Conservation (phyloP, 2,797 vertebrate species). For the Coendou prehensilis region DNA sequence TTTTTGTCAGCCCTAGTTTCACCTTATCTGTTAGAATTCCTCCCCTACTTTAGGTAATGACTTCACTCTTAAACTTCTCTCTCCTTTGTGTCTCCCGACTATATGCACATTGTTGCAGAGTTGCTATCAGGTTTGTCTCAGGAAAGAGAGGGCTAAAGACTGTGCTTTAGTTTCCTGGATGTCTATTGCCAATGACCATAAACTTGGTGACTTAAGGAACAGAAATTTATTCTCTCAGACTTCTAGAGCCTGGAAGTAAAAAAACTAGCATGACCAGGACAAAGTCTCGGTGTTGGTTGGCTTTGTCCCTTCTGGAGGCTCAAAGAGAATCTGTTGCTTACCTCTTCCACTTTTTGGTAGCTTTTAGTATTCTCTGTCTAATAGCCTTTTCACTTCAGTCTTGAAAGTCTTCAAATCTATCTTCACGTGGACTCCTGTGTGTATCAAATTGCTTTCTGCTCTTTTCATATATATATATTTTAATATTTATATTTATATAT, state of each 20-base stretch:
- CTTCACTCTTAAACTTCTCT: not conserved
- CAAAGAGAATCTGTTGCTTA: not conserved
- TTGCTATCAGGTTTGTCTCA: not conserved
- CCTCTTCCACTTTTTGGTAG: not conserved
- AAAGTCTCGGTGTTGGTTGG: not conserved
- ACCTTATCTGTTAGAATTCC: not conserved
- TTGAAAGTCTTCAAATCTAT: not conserved
- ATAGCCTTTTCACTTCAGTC: not conserved
- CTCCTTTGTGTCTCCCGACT: not conserved
- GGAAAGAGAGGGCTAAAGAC: not conserved
- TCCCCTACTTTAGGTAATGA: not conserved
- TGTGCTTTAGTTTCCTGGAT: not conserved
- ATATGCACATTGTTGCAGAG: not conserved
- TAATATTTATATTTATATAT: too few species aligned
- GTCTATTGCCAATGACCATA: not conserved
- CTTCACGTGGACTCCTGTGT: not conserved
- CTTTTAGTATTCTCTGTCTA: not conserved
- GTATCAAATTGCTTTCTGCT: not conserved
- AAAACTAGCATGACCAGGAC: not conserved
- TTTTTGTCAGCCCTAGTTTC: not conserved
- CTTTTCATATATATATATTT: not conserved
- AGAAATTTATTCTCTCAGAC: not conserved
- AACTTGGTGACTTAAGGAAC: not conserved
- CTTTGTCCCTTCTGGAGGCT: not conserved
- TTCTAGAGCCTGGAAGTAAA: not conserved